These are phyloP conservation scores for Arrhopalites spinosus DNA, from an alignment of 2,888 invertebrate species.

Conservation along the genomic window DNA sequence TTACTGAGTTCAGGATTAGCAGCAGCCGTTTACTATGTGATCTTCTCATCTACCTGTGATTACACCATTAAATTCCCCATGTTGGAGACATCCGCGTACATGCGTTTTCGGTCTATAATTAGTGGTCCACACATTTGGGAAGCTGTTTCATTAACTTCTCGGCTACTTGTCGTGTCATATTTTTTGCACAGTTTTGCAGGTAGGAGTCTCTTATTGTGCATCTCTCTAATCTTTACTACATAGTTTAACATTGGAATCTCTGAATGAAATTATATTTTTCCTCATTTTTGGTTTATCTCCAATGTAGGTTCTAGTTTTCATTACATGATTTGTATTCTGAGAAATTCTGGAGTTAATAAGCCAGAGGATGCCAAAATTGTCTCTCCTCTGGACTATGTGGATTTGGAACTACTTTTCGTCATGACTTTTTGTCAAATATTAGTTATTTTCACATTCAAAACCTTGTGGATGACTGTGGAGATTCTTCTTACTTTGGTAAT, in stretches of 20 bases:
- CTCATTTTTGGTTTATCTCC: too few relatives aligned
- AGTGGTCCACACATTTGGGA: background rate
- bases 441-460: constrained; percentile 30
- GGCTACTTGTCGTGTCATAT: constrained; percentile 6
- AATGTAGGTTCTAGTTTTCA: constrained; percentile 20
- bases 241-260: too few relatives aligned
- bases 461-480: constrained; percentile 31
- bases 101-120: constrained; percentile 16
- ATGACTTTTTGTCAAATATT: constrained; percentile 13
- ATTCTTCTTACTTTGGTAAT: constrained; percentile 28
- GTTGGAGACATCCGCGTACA: constrained; percentile 19
- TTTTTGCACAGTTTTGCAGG: background rate
- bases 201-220: background rate
- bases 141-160: background rate
- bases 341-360: background rate
- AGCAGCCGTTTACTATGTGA: constrained; percentile 10
- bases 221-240: too few relatives aligned
- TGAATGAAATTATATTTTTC: too few relatives aligned
- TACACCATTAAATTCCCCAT: constrained; percentile 25
- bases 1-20: constrained; percentile 27
- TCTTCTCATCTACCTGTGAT: constrained; percentile 16
- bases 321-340: background rate
- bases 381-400: constrained; percentile 4
- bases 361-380: constrained; percentile 1
- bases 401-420: constrained; percentile 20